Evolutionary conservation across 2,797 vertebrate genomes (phyloP).

Genomic region (Pangasius macronema): DNA sequence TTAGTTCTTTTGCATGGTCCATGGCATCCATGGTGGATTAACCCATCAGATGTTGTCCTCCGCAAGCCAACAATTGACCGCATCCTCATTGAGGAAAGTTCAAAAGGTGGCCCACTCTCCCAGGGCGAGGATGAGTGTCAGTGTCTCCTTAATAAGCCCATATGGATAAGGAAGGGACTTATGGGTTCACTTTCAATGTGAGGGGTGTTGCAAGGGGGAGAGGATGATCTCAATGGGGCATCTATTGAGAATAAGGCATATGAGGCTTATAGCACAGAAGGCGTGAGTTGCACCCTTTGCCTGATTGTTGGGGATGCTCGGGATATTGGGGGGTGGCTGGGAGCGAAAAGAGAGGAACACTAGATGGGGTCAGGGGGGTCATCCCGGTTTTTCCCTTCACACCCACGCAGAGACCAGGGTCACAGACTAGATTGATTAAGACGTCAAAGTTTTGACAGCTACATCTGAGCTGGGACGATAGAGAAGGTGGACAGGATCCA

Average conservation of each 20-base stretch:
- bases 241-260: conserved; percentile 49
- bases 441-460: conserved; percentile 93
- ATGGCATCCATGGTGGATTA: conserved; percentile 48
- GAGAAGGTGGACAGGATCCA: conserved; percentile 46
- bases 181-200: conserved; percentile 57
- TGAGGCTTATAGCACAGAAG: conserved; percentile 59
- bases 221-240: conserved; percentile 53
- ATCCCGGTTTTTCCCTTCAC: conserved; percentile 68
- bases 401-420: conserved; percentile 70
- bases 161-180: conserved; percentile 39
- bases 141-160: conserved; percentile 60
- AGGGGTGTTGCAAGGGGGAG: conserved; percentile 31
- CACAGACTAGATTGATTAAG: conserved; percentile 92
- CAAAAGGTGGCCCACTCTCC: conserved; percentile 62
- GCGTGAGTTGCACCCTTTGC: conserved; percentile 69
- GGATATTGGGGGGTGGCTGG: conserved; percentile 54
- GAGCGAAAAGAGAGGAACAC: conserved; percentile 71
- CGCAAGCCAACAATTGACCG: conserved; percentile 38
- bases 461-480: conserved; percentile 72
- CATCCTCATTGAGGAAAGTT: conserved; percentile 56
- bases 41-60: conserved; percentile 42
- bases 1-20: neutral
- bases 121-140: conserved; percentile 55
- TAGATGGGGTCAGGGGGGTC: conserved; percentile 79
- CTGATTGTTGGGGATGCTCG: conserved; percentile 72